phyloP scores from a whole-genome alignment of 2,797 vertebrate species.

The Karalla daura region DNA sequence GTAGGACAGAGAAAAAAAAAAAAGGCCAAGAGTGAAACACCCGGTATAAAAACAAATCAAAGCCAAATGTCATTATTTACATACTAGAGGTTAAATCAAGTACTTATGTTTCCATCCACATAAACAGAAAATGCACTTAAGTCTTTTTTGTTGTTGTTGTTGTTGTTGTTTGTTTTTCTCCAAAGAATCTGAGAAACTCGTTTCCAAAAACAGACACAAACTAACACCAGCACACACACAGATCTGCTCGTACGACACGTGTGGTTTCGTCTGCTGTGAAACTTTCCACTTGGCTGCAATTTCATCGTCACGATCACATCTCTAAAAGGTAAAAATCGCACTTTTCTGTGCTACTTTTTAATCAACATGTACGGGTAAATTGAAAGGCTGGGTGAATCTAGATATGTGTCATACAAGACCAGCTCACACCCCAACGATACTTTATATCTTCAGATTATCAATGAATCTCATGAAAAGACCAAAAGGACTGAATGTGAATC shows the following conservation, averaged over 20 bases:
- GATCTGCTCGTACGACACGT: constrained; percentile 46
- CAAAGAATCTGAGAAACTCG: constrained; percentile 58
- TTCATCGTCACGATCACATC: background rate
- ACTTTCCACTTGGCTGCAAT: constrained; percentile 35
- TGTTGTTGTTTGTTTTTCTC: constrained; percentile 1
- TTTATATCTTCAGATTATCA: background rate
- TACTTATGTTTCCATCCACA: constrained; percentile 70
- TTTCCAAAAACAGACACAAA: constrained; percentile 63
- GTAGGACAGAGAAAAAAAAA: constrained; percentile 76
- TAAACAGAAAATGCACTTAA: constrained; percentile 72
- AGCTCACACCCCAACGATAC: background rate
- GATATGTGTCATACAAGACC: background rate
- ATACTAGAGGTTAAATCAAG: constrained; percentile 81
- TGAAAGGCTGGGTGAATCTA: background rate
- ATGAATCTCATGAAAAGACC: background rate
- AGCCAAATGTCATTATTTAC: constrained; percentile 86
- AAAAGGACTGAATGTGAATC: background rate
- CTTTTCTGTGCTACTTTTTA: background rate
- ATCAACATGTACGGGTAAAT: background rate
- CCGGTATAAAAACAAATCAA: constrained; percentile 80
- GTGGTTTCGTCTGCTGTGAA: constrained; percentile 55
- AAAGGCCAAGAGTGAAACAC: constrained; percentile 84
- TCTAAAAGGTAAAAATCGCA: background rate
- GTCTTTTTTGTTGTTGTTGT: constrained; percentile 42
- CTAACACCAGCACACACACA: constrained; percentile 57